A percentile compares a stretch with the other conserved stretches of the same genome.
Conservation (phyloP, 2,797 vertebrate species). For the Gobionotothen gibberifrons region DNA sequence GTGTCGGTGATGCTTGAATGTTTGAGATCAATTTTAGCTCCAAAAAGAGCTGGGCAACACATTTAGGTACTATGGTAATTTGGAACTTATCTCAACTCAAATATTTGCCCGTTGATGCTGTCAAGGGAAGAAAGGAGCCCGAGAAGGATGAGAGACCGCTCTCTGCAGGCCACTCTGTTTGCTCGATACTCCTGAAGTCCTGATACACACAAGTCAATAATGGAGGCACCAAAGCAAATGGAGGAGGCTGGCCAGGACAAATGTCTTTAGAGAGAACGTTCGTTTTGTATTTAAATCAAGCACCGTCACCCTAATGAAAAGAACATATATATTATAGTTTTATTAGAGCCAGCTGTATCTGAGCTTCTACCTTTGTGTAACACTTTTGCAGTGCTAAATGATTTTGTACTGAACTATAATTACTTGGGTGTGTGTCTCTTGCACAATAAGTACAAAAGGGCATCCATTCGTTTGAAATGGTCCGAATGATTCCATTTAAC, state of each 20-base stretch:
- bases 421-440: neutral
- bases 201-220: slow-evolving; percentile 75
- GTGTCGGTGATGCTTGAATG: slow-evolving; percentile 9
- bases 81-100: slow-evolving; percentile 77
- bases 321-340: too few relatives aligned
- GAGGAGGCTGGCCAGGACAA: slow-evolving; percentile 8
- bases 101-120: slow-evolving; percentile 77
- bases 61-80: slow-evolving; percentile 69
- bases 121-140: slow-evolving; percentile 69
- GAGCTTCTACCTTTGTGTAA: neutral
- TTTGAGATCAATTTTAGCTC: slow-evolving; percentile 50
- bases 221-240: slow-evolving; percentile 49
- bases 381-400: neutral
- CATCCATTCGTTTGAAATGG: slow-evolving; percentile 2
- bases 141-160: slow-evolving; percentile 72
- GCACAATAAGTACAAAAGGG: neutral
- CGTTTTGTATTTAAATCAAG: neutral
- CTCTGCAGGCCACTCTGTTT: slow-evolving; percentile 74
- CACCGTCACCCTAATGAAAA: neutral
- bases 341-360: neutral
- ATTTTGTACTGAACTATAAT: neutral
- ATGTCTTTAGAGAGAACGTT: neutral
- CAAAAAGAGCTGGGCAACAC: slow-evolving; percentile 53
- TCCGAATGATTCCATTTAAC: neutral
- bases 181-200: slow-evolving; percentile 74